Base-by-base conservation (phyloP, 2,113 vertebrate genomes). In the Zootoca vivipara region DNA sequence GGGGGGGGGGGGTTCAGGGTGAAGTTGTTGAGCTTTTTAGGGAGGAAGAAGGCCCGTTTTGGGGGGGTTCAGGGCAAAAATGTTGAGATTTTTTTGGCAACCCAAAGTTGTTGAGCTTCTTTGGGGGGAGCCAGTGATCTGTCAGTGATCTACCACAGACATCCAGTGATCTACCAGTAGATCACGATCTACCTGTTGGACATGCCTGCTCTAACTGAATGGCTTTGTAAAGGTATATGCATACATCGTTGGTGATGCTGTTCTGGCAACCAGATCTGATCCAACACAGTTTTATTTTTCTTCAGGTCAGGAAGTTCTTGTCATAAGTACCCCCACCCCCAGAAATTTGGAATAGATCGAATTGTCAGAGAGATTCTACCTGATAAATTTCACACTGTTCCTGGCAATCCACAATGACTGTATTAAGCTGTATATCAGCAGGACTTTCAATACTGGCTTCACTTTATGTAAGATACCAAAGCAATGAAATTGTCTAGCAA, bases 381-480 rank as follows among this genome's bases (percentile, higher is more conserved):
- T 81, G 35, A 64, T n/a, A 70, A 28, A 83, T 83, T 46, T 15
- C 70, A 22, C 62, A 26, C 33, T 62, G 56, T 33, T 64, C 13
- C 24, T 82, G n/a, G 33, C 2, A 56, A 38, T 5, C 58, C 24
- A 22, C 35, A 24, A 2, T 82, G 35, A 56, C 73, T 28, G 5
- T 18, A 38, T 58, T 13, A 28, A 65, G 18, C 22, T 35, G n/a
- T 46, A 35, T 62, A 82, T 58, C 7, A 82, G 40, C 30, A 72
- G 38, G 8, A 72, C 8, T 74, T 65, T 15, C 30, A 28, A 3
- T 12, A 12, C 24, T 42, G 6, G 1, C 13, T 15, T 24, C 58
- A n/a, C 5, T 42, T n/a, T 1, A 1, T 7, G 0, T 35, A 7
- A 38, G 38, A 58, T n/a, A 33, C 18, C n/a, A 46, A 62, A 88